A percentile compares a stretch with the other conserved stretches of the same genome.
Conservation (phyloP, 2,888 invertebrate species). For the Lycocerus yunnanus region DNA sequence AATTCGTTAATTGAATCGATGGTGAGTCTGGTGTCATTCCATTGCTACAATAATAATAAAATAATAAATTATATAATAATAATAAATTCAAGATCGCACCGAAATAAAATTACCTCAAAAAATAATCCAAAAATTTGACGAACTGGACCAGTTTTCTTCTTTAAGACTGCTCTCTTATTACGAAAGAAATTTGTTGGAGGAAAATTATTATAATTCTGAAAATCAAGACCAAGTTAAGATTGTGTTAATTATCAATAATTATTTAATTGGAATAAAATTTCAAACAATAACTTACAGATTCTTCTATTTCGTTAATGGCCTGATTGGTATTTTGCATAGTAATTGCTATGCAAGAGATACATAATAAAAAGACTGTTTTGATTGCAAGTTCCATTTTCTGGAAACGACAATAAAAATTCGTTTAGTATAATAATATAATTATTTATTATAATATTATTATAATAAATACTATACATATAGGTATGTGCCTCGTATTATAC, state of each 20-base stretch:
- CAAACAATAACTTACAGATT: background rate
- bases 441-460: no score
- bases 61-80: background rate
- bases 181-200: background rate
- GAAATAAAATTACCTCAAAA: conserved; percentile 47
- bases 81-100: background rate
- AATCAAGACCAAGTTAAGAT: background rate
- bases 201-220: background rate
- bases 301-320: background rate
- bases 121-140: conserved; percentile 46
- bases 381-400: background rate
- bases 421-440: no score
- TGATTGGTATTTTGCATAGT: background rate
- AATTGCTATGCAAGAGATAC: background rate
- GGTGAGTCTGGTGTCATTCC: conserved; percentile 58
- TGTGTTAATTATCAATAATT: background rate
- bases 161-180: conserved; percentile 3
- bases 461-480: no score
- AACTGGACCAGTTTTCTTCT: conserved; percentile 43
- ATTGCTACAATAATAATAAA: conserved; percentile 52
- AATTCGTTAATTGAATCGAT: conserved; percentile 54
- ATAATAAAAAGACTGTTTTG: background rate
- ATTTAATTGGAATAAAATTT: no score
- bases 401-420: background rate
- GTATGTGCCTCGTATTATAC: no score